Evolutionary conservation across 2,888 invertebrate genomes (phyloP).

Genomic region (Elegia similella): DNA sequence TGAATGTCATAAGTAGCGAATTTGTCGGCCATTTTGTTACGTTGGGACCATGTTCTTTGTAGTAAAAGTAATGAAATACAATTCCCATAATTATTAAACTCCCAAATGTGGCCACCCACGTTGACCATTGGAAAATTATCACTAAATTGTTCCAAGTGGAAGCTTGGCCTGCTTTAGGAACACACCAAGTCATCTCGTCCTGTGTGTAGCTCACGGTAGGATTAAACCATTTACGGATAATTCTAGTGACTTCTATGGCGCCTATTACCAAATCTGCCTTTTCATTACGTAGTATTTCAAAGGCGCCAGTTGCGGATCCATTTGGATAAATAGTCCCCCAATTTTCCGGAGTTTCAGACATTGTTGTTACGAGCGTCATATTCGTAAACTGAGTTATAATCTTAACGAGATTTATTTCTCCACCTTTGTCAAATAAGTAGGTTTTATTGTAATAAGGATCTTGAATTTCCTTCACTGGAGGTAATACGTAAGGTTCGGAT

Average conservation of each 20-base stretch:
- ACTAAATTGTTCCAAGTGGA: conserved; percentile 73
- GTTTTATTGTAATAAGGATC: conserved; percentile 52
- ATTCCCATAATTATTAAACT: conserved; percentile 61
- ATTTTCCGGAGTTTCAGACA: conserved; percentile 60
- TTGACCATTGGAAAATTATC: conserved; percentile 73
- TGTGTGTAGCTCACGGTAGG: conserved; percentile 73
- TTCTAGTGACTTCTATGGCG: conserved; percentile 71
- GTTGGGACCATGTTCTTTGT: conserved; percentile 50
- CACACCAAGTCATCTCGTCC: conserved; percentile 76
- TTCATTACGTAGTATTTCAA: conserved; percentile 52
- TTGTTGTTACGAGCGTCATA: conserved; percentile 63
- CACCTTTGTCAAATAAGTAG: conserved; percentile 63
- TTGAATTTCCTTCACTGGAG: conserved; percentile 50
- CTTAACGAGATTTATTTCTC: conserved; percentile 71
- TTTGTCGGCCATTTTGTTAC: conserved; percentile 71
- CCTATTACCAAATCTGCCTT: conserved; percentile 66
- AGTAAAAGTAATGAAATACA: conserved; percentile 63
- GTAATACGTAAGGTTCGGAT: conserved; percentile 75
- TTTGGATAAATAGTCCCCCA: conserved; percentile 62
- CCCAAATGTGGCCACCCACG: conserved; percentile 64
- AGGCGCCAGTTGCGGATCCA: conserved; percentile 67
- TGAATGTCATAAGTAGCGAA: conserved; percentile 69
- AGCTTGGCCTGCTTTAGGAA: conserved; percentile 64
- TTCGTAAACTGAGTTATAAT: conserved; percentile 72
- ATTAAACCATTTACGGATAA: conserved; percentile 68